Conservation (phyloP, 2,888 invertebrate genomes). For the Anodontia alba region DNA sequence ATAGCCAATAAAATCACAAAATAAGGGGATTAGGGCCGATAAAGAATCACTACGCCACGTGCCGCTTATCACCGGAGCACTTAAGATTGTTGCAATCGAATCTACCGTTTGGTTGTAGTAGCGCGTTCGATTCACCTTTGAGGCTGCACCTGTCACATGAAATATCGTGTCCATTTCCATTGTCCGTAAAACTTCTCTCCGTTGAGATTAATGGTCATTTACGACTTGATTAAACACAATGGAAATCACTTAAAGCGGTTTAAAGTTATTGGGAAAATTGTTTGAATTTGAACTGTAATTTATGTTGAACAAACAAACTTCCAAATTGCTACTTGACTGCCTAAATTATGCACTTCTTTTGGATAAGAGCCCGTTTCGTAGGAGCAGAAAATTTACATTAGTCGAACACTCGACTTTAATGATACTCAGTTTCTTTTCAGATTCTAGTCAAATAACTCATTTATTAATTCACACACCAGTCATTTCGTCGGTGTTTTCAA, state of each 20-base stretch:
- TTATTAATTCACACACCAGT: background rate
- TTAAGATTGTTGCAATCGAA: background rate
- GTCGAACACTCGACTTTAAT: background rate
- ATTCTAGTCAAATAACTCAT: background rate
- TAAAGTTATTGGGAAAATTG: constrained; percentile 11
- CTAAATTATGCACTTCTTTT: background rate
- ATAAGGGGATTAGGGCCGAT: constrained; percentile 51
- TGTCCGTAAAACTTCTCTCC: background rate
- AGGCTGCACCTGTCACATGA: constrained; percentile 1
- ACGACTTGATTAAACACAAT: constrained; percentile 10
- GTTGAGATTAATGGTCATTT: constrained; percentile 4
- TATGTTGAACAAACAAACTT: background rate
- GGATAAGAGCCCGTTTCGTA: constrained; percentile 7
- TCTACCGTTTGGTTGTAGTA: background rate
- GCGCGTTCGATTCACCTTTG: constrained; percentile 2
- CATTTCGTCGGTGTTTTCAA: background rate
- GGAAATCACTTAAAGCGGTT: constrained; percentile 11
- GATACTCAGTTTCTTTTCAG: background rate
- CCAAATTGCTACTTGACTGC: background rate
- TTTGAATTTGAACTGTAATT: background rate
- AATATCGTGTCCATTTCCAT: constrained; percentile 6
- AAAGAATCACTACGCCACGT: constrained; percentile 31
- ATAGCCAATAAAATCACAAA: constrained; percentile 42
- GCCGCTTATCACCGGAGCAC: constrained; percentile 13
- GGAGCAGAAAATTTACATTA: background rate